A percentile compares a stretch with the other conserved stretches of the same genome.
phyloP scores from a whole-genome alignment of 2,888 invertebrate species.

The Pyrrhosoma nymphula region DNA sequence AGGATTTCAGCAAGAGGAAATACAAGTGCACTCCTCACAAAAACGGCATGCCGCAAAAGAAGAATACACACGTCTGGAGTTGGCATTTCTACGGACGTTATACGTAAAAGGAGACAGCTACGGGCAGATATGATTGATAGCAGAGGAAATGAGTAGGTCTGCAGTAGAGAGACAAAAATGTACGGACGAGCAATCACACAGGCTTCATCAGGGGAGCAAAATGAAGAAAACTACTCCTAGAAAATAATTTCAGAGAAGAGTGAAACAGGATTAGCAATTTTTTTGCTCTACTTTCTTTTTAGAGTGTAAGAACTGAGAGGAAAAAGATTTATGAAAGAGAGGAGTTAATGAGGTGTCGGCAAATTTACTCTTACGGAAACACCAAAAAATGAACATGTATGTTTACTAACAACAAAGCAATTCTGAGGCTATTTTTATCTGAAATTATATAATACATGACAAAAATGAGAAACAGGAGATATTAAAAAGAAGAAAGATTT shows the following conservation, averaged over 20 bases:
- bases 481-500: too few relatives aligned
- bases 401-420: too few relatives aligned
- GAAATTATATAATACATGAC: too few relatives aligned
- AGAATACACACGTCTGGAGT: neutral
- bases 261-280: too few relatives aligned
- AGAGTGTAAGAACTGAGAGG: too few relatives aligned
- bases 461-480: too few relatives aligned
- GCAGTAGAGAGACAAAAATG: neutral
- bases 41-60: neutral
- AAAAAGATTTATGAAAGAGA: too few relatives aligned
- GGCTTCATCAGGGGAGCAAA: neutral
- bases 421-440: too few relatives aligned
- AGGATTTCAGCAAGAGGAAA: neutral
- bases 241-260: neutral
- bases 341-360: too few relatives aligned
- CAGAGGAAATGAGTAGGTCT: neutral
- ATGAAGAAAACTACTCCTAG: neutral
- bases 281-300: too few relatives aligned
- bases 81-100: neutral
- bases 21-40: neutral
- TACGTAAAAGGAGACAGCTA: neutral
- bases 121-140: neutral
- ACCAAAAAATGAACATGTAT: too few relatives aligned
- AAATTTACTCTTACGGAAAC: too few relatives aligned
- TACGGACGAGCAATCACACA: neutral